phyloP scores from a whole-genome alignment of 2,888 invertebrate species.

The Penaeus monodon region DNA sequence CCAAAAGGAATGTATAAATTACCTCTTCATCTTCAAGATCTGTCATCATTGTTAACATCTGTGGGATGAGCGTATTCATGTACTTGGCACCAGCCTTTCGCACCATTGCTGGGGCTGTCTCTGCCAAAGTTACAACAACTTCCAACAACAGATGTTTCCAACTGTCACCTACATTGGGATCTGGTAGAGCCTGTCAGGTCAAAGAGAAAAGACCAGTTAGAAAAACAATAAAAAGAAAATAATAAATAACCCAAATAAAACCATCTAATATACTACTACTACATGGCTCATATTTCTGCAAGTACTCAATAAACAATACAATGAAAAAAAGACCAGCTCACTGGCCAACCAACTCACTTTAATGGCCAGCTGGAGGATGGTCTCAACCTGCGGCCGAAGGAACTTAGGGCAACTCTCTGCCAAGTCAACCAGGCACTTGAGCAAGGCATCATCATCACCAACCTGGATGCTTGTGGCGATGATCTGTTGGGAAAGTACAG shows the following conservation, averaged over 20 bases:
- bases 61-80: constrained; percentile 74
- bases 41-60: constrained; percentile 87
- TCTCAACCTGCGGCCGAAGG: constrained; percentile 86
- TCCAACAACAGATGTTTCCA: constrained; percentile 93
- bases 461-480: constrained; percentile 81
- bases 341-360: constrained; percentile 74
- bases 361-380: constrained; percentile 89
- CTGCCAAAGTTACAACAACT: constrained; percentile 85
- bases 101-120: constrained; percentile 96
- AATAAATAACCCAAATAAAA: too few relatives aligned
- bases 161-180: constrained; percentile 70
- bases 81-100: constrained; percentile 90
- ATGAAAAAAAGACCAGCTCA: constrained; percentile 1
- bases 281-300: too few relatives aligned
- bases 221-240: too few relatives aligned
- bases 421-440: constrained; percentile 94
- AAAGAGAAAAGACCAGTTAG: too few relatives aligned
- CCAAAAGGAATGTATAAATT: background rate
- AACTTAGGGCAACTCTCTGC: constrained; percentile 94
- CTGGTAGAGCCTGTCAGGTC: constrained; percentile 58
- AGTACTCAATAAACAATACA: background rate
- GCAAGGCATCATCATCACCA: constrained; percentile 88
- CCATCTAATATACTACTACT: too few relatives aligned
- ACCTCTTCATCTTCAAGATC: constrained; percentile 90
- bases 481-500: constrained; percentile 26